A percentile compares a stretch with the other conserved stretches of the same genome.
Evolutionary conservation across 2,113 vertebrate species (phyloP).

Genomic region (Dicentrarchus labrax): DNA sequence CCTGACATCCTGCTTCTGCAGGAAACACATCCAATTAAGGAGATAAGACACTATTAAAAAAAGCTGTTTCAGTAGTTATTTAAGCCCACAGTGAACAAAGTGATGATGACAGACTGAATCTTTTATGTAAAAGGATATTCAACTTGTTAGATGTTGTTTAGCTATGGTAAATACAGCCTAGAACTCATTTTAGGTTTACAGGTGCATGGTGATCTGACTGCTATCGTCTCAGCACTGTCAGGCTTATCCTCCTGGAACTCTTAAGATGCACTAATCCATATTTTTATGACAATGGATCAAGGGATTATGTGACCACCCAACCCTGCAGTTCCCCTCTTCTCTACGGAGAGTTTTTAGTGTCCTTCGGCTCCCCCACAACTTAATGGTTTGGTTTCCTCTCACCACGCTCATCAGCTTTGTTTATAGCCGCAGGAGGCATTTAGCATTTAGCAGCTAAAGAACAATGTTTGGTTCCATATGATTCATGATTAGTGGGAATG

Average conservation of each 20-base stretch:
- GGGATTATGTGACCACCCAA: too few species aligned
- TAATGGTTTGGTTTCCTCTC: too few species aligned
- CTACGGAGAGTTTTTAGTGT: too few species aligned
- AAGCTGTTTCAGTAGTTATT: background rate
- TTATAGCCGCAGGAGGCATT: too few species aligned
- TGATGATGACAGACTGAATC: background rate
- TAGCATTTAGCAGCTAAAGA: too few species aligned
- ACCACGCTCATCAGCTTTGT: too few species aligned
- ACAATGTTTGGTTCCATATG: too few species aligned
- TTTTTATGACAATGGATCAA: background rate
- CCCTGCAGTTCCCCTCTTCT: too few species aligned
- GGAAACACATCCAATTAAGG: constrained; percentile 54
- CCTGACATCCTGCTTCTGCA: constrained; percentile 57
- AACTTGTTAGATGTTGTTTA: background rate
- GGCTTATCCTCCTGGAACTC: background rate
- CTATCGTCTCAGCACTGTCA: background rate
- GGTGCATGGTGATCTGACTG: background rate
- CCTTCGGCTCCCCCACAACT: too few species aligned
- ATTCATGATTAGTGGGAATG: too few species aligned
- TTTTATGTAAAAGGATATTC: background rate
- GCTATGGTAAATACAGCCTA: background rate
- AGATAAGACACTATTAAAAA: constrained; percentile 55
- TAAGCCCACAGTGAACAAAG: constrained; percentile 17
- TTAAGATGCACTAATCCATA: background rate
- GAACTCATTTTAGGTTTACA: background rate